phyloP scores from a whole-genome alignment of 2,888 invertebrate genomes.

The Scaptomyza tumidula region DNA sequence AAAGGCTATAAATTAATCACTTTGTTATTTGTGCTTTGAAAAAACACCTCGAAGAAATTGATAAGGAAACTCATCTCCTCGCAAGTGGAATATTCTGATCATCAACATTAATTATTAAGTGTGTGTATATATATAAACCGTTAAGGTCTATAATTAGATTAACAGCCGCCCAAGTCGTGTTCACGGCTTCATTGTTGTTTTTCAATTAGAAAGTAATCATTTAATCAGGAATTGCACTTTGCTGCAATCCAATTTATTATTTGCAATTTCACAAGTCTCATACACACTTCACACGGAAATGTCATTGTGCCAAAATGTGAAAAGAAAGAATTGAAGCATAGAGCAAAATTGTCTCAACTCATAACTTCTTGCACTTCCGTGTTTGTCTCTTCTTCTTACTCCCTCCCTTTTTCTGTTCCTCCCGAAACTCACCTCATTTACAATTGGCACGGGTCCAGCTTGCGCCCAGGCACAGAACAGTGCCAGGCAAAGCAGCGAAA shows the following conservation, averaged over 20 bases:
- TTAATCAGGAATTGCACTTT: conserved; percentile 49
- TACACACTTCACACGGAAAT: conserved; percentile 33
- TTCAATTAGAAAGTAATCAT: conserved; percentile 63
- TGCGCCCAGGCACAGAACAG: conserved; percentile 64
- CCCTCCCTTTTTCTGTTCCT: neutral
- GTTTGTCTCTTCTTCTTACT: conserved; percentile 6
- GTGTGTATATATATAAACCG: conserved; percentile 32
- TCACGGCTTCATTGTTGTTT: conserved; percentile 34
- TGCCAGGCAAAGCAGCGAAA: conserved; percentile 64
- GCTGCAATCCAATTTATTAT: conserved; percentile 26
- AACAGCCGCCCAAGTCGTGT: conserved; percentile 62
- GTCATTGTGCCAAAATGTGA: conserved; percentile 43
- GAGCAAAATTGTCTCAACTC: conserved; percentile 9
- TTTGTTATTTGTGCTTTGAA: conserved; percentile 45
- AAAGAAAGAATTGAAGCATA: neutral
- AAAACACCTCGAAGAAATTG: conserved; percentile 41
- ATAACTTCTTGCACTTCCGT: conserved; percentile 20
- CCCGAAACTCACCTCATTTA: conserved; percentile 80
- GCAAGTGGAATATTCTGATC: conserved; percentile 58
- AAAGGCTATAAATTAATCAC: conserved; percentile 35
- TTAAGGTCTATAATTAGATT: conserved; percentile 60
- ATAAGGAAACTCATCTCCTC: conserved; percentile 40
- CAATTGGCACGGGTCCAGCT: conserved; percentile 83
- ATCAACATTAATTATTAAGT: neutral
- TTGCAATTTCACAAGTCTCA: neutral